Evolutionary conservation across 2,113 vertebrate species (phyloP).

Genomic region (Drymodes brunneopygia): DNA sequence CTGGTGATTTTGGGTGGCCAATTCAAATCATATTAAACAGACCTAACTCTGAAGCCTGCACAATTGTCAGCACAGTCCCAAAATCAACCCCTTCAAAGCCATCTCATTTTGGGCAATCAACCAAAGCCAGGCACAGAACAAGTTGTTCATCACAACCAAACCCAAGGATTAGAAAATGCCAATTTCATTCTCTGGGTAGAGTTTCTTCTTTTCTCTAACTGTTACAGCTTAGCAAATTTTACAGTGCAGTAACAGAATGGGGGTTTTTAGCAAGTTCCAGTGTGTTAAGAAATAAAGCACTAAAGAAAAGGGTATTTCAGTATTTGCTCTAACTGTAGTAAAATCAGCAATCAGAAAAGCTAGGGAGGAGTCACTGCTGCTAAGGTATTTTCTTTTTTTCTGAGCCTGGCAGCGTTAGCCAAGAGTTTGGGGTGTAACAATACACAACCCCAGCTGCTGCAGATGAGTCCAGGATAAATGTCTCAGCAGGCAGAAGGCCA

Average conservation of each 20-base stretch:
- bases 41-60: neutral
- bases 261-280: neutral
- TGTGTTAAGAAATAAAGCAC: neutral
- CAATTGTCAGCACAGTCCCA: neutral
- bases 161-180: constrained; percentile 3
- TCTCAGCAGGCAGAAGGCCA: neutral
- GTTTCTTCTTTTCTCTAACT: neutral
- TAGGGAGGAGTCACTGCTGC: neutral
- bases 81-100: neutral
- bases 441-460: neutral
- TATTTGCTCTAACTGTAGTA: neutral
- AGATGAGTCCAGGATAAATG: neutral
- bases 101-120: neutral
- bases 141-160: neutral
- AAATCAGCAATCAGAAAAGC: neutral
- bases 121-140: neutral
- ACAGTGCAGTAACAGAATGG: neutral
- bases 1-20: constrained; percentile 27
- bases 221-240: neutral
- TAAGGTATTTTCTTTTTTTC: neutral
- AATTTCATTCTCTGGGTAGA: neutral
- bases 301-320: neutral
- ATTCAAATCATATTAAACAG: neutral
- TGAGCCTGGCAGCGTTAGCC: neutral
- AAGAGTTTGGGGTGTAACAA: neutral